phyloP scores from a whole-genome alignment of 2,888 invertebrate genomes.

The Epinotia bilunana region DNA sequence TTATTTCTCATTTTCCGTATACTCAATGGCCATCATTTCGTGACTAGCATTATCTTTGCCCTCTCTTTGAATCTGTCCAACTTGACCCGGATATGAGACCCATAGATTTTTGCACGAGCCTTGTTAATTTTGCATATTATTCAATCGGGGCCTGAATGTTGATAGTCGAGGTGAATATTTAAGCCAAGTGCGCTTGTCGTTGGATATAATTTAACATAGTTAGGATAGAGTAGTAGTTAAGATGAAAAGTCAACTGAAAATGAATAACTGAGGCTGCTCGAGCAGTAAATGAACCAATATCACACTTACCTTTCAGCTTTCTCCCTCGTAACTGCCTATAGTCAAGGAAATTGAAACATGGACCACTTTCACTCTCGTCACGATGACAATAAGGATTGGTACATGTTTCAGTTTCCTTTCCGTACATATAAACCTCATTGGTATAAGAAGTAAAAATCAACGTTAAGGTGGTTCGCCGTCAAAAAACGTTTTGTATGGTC shows the following conservation, averaged over 20 bases:
- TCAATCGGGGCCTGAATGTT: constrained; percentile 34
- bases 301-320: too few species aligned
- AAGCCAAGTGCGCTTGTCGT: constrained; percentile 17
- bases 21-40: not conserved
- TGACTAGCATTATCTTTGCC: not conserved
- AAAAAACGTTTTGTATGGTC: too few species aligned
- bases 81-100: constrained; percentile 28
- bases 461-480: too few species aligned
- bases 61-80: constrained; percentile 15
- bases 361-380: not conserved
- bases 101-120: constrained; percentile 34
- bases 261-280: constrained; percentile 15
- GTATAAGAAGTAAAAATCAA: too few species aligned
- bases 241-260: too few species aligned
- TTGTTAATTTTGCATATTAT: constrained; percentile 40
- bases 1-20: constrained; percentile 12
- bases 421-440: too few species aligned
- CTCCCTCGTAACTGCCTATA: too few species aligned
- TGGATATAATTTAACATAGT: constrained; percentile 17
- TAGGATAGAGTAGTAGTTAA: too few species aligned
- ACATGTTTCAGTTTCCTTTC: not conserved
- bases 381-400: too few species aligned
- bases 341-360: not conserved
- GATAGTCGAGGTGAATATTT: constrained; percentile 38
- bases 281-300: not conserved